phyloP scores from a whole-genome alignment of 2,113 vertebrate genomes.

The Noturus placidus region DNA sequence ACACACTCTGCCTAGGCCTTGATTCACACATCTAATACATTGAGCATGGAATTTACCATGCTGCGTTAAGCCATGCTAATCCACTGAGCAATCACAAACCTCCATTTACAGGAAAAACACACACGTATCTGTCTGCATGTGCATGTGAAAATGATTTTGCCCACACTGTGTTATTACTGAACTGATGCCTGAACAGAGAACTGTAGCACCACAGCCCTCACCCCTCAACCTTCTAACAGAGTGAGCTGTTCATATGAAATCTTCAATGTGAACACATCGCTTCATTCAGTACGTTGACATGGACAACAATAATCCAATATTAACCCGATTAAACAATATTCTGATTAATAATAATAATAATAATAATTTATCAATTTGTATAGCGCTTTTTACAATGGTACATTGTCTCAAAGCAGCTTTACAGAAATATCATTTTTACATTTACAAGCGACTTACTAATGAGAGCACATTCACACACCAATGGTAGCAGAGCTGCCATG shows the following conservation, averaged over 20 bases:
- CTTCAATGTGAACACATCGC: not conserved
- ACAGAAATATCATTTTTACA: too few species aligned
- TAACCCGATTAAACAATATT: too few species aligned
- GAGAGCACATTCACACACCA: too few species aligned
- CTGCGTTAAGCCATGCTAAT: not conserved
- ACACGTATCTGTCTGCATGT: not conserved
- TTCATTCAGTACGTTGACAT: not conserved
- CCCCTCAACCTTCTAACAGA: not conserved
- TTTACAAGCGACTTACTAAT: too few species aligned
- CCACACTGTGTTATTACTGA: not conserved
- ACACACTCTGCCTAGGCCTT: not conserved
- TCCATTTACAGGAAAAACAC: not conserved
- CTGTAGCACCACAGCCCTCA: not conserved
- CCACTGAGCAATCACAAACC: not conserved
- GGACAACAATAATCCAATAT: too few species aligned
- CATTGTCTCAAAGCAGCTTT: too few species aligned
- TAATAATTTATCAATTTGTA: too few species aligned
- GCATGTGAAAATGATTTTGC: not conserved
- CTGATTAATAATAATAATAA: too few species aligned
- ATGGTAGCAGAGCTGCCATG: too few species aligned
- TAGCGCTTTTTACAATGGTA: too few species aligned
- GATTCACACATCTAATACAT: not conserved
- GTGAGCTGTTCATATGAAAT: not conserved
- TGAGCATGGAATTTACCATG: not conserved
- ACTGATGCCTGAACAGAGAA: not conserved